Evolutionary conservation across 2,888 invertebrate genomes (phyloP), one percentile per base, ranked within the genome.

Genomic region (Magallana nippona): DNA sequence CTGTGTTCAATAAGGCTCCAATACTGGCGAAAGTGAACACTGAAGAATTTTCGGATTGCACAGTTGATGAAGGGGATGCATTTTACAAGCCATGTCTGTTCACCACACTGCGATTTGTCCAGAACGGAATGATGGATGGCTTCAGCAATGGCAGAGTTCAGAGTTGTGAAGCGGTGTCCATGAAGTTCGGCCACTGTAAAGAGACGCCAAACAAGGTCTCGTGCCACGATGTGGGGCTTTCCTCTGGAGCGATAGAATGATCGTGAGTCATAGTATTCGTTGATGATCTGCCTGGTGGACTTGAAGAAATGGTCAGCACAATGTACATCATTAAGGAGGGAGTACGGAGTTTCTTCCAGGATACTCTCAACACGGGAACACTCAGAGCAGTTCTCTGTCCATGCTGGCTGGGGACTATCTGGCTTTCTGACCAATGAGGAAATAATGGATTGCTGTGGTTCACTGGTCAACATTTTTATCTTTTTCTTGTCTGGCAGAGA

Each of bases 121-220:
- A 71, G 32, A 27, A 71, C 71, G 17, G 27, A 27, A 8, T 15
- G 71, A 71, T 71, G 71, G 32, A 71, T 71, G 27, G 32, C 22
- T 3, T 71, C 71, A 27, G 71, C 32, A 32, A 15, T 71, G 32
- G 71, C 19, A 17, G 71, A 27, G 32, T 71, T 22, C 71, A 71
- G 13, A 71, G 71, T 71, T 19, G 5, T 71, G 27, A 71, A 71
- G 71, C 71, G 71, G 15, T 71, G 22, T 71, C 71, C 71, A 32
- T 71, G 32, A 22, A 71, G 71, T 32, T 71, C 71, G 11, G 27
- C 19, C 2, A 71, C 71, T 27, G 22, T 71, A 32, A 32, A 71
- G 71, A 71, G 71, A 32, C 71, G 71, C 71, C 71, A 71, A 13
- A 71, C 71, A 71, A 71, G 71, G 32, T 71, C 71, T 27, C 71